These are phyloP conservation scores for Rhagoletis zephyria DNA, from an alignment of 1,140 invertebrate species.

Conservation along the genomic window DNA sequence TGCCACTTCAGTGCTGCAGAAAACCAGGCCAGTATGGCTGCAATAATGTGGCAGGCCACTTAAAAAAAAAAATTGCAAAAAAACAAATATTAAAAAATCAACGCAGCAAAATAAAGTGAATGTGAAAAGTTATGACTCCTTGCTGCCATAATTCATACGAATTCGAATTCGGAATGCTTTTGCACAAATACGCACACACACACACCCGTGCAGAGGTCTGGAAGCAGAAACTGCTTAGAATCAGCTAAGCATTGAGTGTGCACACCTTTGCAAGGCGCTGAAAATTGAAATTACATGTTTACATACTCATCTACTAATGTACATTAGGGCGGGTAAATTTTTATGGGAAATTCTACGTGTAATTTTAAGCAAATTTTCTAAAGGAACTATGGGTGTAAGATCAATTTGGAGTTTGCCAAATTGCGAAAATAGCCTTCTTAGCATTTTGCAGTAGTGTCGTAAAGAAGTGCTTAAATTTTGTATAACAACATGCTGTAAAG, in stretches of 20 bases:
- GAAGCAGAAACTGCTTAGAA: background rate
- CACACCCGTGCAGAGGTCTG: background rate
- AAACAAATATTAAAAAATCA: conserved; percentile 33
- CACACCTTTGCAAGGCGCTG: background rate
- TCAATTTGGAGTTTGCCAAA: no score
- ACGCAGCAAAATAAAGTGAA: conserved; percentile 24
- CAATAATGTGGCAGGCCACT: background rate
- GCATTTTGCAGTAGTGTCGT: no score
- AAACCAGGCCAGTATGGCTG: background rate
- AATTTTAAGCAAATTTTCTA: no score
- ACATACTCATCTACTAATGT: background rate
- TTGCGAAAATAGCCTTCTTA: no score
- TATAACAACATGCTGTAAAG: no score
- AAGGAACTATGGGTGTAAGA: no score
- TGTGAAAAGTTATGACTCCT: conserved; percentile 20
- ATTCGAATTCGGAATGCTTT: conserved; percentile 35
- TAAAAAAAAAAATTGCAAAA: background rate
- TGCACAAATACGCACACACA: background rate
- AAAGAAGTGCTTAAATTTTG: no score
- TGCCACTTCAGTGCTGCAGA: background rate
- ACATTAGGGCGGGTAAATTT: background rate
- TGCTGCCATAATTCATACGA: conserved; percentile 47
- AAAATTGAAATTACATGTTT: background rate
- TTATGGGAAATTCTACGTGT: no score
- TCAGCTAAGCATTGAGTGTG: background rate